phyloP scores from a whole-genome alignment of 2,888 invertebrate genomes.

The Scrobipalpa costella region DNA sequence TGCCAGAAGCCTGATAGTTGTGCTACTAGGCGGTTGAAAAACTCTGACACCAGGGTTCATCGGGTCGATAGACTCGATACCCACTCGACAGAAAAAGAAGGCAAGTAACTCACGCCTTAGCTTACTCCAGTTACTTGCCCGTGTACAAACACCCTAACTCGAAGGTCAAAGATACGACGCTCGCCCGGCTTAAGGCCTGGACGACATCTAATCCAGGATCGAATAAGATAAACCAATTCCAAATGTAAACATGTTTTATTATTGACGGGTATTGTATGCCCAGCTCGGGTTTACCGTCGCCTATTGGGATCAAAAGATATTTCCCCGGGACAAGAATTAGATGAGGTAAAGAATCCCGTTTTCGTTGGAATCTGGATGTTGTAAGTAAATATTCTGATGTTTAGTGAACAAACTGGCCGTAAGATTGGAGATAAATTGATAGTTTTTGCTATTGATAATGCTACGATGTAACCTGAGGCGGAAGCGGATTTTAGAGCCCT shows the following conservation, averaged over 20 bases:
- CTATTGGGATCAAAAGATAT: slow-evolving; percentile 13
- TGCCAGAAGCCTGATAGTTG: no score
- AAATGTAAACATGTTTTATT: slow-evolving; percentile 26
- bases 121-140: no score
- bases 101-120: no score
- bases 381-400: not conserved
- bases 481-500: no score
- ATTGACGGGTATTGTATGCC: not conserved
- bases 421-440: no score
- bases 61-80: no score
- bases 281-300: slow-evolving; percentile 4
- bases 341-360: not conserved
- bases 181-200: slow-evolving; percentile 1
- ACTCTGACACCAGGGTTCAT: no score
- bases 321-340: not conserved
- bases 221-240: slow-evolving; percentile 25
- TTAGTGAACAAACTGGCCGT: not conserved
- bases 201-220: slow-evolving; percentile 26
- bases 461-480: no score
- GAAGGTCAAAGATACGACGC: not conserved
- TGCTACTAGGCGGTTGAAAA: no score
- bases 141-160: not conserved
- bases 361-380: not conserved
- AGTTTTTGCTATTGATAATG: no score
- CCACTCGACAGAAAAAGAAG: no score